These are phyloP conservation scores for Drosophila lutescens DNA, from an alignment of 2,888 invertebrate species.

Conservation along the genomic window DNA sequence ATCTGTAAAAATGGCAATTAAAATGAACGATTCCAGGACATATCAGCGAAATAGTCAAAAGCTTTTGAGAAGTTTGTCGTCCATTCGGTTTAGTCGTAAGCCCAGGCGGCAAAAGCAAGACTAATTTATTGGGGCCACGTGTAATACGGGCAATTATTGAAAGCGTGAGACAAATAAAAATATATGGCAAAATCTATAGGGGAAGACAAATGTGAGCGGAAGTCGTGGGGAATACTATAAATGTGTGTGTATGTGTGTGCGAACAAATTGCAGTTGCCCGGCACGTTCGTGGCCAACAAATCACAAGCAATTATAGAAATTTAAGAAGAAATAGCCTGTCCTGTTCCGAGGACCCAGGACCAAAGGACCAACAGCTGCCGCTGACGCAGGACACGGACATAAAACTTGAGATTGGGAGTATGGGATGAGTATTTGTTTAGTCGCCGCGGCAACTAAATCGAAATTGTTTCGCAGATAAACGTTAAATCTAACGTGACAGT, in stretches of 20 bases:
- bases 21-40: slow-evolving; percentile 24
- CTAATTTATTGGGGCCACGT: slow-evolving; percentile 77
- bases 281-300: slow-evolving; percentile 77
- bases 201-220: slow-evolving; percentile 30
- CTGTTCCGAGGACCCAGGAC: slow-evolving; percentile 11
- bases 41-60: slow-evolving; percentile 18
- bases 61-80: slow-evolving; percentile 55
- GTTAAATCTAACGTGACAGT: slow-evolving; percentile 72
- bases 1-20: slow-evolving; percentile 50
- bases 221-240: background rate
- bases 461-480: slow-evolving; percentile 72
- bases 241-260: slow-evolving; percentile 13
- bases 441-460: slow-evolving; percentile 61
- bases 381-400: slow-evolving; percentile 68
- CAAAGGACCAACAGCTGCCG: slow-evolving; percentile 62
- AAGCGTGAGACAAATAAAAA: slow-evolving; percentile 80
- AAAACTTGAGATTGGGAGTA: slow-evolving; percentile 37
- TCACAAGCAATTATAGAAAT: slow-evolving; percentile 80
- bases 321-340: slow-evolving; percentile 70
- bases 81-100: slow-evolving; percentile 65
- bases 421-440: slow-evolving; percentile 30
- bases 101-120: slow-evolving; percentile 26
- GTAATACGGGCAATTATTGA: slow-evolving; percentile 78
- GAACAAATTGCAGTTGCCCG: slow-evolving; percentile 76
- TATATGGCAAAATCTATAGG: slow-evolving; percentile 60